Evolutionary conservation across 2,888 invertebrate genomes (phyloP).

Genomic region (Ormyrus nitidulus): DNA sequence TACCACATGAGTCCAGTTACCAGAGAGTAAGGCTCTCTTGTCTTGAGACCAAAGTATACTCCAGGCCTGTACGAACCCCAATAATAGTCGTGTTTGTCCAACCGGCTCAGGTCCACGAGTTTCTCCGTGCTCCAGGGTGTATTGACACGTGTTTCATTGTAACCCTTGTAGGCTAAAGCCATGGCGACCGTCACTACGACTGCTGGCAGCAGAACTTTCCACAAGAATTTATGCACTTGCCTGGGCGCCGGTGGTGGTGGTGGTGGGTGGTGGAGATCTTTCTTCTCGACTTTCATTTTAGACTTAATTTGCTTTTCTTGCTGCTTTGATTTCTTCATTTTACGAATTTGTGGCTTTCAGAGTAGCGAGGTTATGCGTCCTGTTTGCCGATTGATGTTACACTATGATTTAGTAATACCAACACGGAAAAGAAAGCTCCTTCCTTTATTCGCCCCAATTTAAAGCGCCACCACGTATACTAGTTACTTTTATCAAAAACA

Average conservation of each 20-base stretch:
- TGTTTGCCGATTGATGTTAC: too few relatives aligned
- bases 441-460: too few relatives aligned
- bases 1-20: slow-evolving; percentile 99
- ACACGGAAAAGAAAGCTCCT: too few relatives aligned
- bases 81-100: slow-evolving; percentile 86
- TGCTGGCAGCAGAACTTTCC: slow-evolving; percentile 38
- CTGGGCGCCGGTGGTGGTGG: too few relatives aligned
- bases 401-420: too few relatives aligned
- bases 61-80: slow-evolving; percentile 97
- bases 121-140: slow-evolving; percentile 89
- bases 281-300: slow-evolving; percentile 43
- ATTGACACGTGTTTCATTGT: slow-evolving; percentile 91
- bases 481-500: too few relatives aligned
- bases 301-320: slow-evolving; percentile 57
- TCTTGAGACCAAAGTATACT: slow-evolving; percentile 93
- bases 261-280: neutral
- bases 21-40: slow-evolving; percentile 90
- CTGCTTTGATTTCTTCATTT: slow-evolving; percentile 58
- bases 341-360: slow-evolving; percentile 25
- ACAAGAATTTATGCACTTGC: slow-evolving; percentile 5
- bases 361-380: neutral
- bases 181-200: slow-evolving; percentile 80
- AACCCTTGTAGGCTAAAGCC: slow-evolving; percentile 87
- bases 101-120: slow-evolving; percentile 83
- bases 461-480: too few relatives aligned